Evolutionary conservation across 2,888 invertebrate species (phyloP), one percentile per base, ranked within the genome.

Genomic region (Biston stratarius): DNA sequence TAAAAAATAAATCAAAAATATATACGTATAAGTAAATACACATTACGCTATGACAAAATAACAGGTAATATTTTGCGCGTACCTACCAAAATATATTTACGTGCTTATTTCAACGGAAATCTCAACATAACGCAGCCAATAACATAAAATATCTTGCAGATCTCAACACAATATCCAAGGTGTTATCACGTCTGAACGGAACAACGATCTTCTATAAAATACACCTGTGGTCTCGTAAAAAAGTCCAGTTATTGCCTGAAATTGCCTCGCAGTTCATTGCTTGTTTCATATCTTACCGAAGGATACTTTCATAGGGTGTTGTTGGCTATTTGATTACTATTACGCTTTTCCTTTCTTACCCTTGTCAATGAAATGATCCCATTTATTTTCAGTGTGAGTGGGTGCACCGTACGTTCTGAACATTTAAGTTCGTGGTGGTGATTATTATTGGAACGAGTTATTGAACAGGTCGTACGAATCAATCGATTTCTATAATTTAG

Each of bases 181-280:
- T 84, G 79, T 82, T 77, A 71, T 70, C 78, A 74, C 77, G 74
- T 82, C 85, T 86, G 85, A 84, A 83, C 75, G 78, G 79, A 81
- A 81, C 81, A 82, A 74, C 82, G 81, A 74, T 77, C 80, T 82
- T 81, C 84, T 83, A 88, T 90, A 88, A 90, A 88, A 81, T 83
- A 86, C 90, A 90, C 88, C 89, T 89, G 90, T 77, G 86, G 85
- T 84, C 83, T 79, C 83, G 83, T 86, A 87, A 88, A 88, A 86
- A 87, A 85, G 63, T 79, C 75, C 77, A 77, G 79, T 81, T 82
- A 85, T 83, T 85, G 80, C 82, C 73, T 74, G 67, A 79, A 85
- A 84, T 81, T 80, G 83, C 79, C 83, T 81, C 83, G 80, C 83
- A 82, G 80, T 80, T 83, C 83, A 82, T 85, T 79, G 80, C 72